Evolutionary conservation across 2,113 vertebrate species (phyloP).

Genomic region (Talpa occidentalis): DNA sequence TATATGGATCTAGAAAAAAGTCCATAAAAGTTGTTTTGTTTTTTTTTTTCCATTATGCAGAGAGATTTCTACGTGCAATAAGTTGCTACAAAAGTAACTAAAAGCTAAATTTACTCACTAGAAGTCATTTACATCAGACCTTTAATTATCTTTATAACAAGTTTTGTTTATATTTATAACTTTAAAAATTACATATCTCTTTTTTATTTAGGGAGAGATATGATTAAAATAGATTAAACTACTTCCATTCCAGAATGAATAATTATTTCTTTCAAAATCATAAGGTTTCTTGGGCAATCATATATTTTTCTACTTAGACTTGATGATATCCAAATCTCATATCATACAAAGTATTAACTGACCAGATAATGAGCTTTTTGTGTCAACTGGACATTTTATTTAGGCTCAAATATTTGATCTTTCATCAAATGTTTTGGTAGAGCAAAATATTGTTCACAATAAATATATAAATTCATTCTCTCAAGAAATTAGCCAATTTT

Average conservation of each 20-base stretch:
- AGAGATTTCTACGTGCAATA: not conserved
- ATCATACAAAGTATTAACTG: not conserved
- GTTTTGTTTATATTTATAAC: not conserved
- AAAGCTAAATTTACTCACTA: not conserved
- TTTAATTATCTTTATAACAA: not conserved
- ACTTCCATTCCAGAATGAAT: not conserved
- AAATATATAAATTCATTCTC: not conserved
- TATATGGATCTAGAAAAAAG: not conserved
- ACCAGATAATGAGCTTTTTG: not conserved
- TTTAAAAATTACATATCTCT: not conserved
- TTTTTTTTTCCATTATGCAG: not conserved
- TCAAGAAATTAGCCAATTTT: not conserved
- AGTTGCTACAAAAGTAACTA: not conserved
- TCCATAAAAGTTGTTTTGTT: not conserved
- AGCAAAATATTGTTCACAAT: not conserved
- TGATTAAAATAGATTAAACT: not conserved
- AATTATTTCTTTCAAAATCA: not conserved
- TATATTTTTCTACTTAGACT: not conserved
- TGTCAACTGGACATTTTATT: not conserved
- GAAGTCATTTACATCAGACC: not conserved
- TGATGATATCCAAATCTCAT: not conserved
- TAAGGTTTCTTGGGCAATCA: not conserved
- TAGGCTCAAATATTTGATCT: conserved; percentile 1
- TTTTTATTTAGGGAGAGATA: not conserved
- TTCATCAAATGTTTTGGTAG: not conserved